Base-by-base conservation (phyloP, 2,888 invertebrate genomes). In the Resseliella maxima region DNA sequence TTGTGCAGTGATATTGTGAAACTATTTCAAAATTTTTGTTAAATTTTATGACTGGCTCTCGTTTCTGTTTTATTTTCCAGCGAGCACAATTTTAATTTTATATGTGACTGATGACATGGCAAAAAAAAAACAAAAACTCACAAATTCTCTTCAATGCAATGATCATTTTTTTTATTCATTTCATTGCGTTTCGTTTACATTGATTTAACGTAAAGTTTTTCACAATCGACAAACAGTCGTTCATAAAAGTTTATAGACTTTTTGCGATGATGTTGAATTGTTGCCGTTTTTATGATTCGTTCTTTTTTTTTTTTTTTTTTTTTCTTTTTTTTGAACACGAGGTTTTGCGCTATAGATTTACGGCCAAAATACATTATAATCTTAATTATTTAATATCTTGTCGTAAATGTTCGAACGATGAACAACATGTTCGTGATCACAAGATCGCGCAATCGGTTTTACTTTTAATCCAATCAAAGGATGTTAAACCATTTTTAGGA, bases 191-290 rank as follows among this genome's bases (percentile, higher is more conserved):
- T 59, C 59, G 59, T 59, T 59, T 15, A n/a, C 59, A 24, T 59
- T 59, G 59, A 59, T 59, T 59, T 24, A 3, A 59, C 59, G 24
- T 59, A 24, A n/a, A 24, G n/a, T 59, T 59, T 59, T 59, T 59
- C 27, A 24, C 59, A 24, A n/a, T 59, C 59, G 27, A 24, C n/a
- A 5, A 59, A 50, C 59, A 24, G 59, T 24, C 59, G 59, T 59
- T 59, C 59, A 59, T 59, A 59, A 59, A 59, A 59, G 59, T 59
- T 59, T 59, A 59, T 59, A 12, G 59, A 59, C 59, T 59, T 59
- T 59, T 59, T 59, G 59, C 59, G 59, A 27, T 59, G 59, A 2
- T 59, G 59, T 59, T 59, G 59, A 59, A n/a, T 59, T 59, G 59
- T 59, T 59, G 59, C 59, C 59, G 24, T 59, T 59, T 59, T 59